Conservation (phyloP, 1,140 invertebrate species). For the Triops longicaudatus region DNA sequence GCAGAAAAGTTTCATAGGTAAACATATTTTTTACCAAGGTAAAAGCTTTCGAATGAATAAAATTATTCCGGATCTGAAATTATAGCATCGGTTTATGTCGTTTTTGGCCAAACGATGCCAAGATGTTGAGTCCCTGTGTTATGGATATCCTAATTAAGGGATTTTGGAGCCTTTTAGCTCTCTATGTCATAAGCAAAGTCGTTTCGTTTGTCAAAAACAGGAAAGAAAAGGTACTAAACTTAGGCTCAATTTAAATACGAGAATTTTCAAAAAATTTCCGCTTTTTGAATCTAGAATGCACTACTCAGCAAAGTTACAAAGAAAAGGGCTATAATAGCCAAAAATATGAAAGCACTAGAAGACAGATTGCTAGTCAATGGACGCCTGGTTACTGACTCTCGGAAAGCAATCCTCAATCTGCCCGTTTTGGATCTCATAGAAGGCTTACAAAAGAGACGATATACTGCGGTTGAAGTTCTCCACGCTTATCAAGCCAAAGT, state of each 20-base stretch:
- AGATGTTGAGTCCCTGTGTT: background rate
- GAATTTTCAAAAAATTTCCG: background rate
- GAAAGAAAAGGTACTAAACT: background rate
- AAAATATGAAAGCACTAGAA: background rate
- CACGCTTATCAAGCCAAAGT: slow-evolving; percentile 26
- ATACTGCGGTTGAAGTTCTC: slow-evolving; percentile 20
- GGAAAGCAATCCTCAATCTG: background rate
- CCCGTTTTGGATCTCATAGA: slow-evolving; percentile 1
- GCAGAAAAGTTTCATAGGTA: no score
- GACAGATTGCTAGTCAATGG: background rate
- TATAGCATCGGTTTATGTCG: no score
- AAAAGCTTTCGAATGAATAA: no score
- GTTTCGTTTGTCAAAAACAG: background rate
- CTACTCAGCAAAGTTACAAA: background rate
- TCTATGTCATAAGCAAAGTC: background rate
- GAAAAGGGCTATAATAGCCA: background rate
- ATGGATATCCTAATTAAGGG: background rate
- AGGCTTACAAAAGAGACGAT: slow-evolving; percentile 15
- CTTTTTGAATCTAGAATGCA: background rate
- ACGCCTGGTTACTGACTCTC: background rate
- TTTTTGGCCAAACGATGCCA: background rate
- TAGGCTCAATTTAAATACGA: background rate
- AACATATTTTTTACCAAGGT: no score
- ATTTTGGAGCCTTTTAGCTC: background rate
- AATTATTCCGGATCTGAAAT: no score